phyloP scores from a whole-genome alignment of 2,888 invertebrate species.

The Eurytoma californica region DNA sequence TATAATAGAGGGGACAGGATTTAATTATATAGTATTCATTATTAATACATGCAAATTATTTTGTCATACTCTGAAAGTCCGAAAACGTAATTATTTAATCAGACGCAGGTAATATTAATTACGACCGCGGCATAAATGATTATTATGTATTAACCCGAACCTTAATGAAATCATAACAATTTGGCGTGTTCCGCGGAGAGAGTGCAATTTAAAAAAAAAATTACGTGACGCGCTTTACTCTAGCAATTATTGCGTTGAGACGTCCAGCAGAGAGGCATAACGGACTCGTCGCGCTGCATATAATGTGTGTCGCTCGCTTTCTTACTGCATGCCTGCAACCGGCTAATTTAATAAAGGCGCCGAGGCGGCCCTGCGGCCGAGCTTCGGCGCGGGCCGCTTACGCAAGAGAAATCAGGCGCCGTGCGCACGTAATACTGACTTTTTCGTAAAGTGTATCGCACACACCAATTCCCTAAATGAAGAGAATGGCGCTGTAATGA shows the following conservation, averaged over 20 bases:
- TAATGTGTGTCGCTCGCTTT: slow-evolving; percentile 4
- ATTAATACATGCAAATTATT: too few species aligned
- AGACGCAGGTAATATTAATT: too few species aligned
- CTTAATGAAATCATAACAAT: slow-evolving; percentile 4
- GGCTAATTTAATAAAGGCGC: slow-evolving; percentile 41
- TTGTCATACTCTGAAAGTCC: too few species aligned
- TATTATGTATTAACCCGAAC: neutral
- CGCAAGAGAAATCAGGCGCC: slow-evolving; percentile 20
- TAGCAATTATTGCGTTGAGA: slow-evolving; percentile 1
- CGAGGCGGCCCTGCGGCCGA: slow-evolving; percentile 1
- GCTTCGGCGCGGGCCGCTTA: neutral
- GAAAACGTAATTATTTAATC: too few species aligned
- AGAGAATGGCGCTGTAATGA: neutral
- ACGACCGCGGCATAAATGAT: too few species aligned
- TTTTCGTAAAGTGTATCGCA: slow-evolving; percentile 11
- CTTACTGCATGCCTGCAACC: slow-evolving; percentile 9
- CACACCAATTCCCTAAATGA: neutral
- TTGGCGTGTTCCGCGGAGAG: neutral
- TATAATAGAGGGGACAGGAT: too few species aligned
- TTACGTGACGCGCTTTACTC: slow-evolving; percentile 1
- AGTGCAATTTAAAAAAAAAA: neutral
- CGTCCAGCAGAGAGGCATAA: neutral
- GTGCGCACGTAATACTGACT: slow-evolving; percentile 13
- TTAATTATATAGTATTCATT: too few species aligned
- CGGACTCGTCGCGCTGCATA: neutral